These are phyloP conservation scores for Ormia ochracea DNA, from an alignment of 2,888 invertebrate genomes.

Conservation along the genomic window DNA sequence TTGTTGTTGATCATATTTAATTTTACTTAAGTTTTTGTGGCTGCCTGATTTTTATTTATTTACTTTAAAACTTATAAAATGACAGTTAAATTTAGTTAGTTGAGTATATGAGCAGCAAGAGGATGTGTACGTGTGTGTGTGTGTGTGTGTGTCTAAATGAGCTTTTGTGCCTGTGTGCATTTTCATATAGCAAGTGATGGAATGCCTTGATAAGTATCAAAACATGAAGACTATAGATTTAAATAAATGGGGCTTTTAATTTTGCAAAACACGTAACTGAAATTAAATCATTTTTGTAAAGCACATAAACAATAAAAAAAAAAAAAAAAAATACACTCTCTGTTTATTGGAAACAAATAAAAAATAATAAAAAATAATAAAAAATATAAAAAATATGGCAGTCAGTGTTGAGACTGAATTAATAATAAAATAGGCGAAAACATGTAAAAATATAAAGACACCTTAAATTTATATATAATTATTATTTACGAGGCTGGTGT, in stretches of 20 bases:
- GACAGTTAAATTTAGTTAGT: background rate
- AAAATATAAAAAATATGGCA: constrained; percentile 48
- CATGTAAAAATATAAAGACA: background rate
- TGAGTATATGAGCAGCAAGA: background rate
- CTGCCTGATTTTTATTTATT: background rate
- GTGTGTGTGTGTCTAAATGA: background rate
- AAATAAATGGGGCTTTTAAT: constrained; percentile 54
- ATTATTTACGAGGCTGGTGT: background rate
- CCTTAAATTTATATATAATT: background rate
- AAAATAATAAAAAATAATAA: background rate
- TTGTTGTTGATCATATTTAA: constrained; percentile 51
- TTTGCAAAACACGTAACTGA: constrained; percentile 66
- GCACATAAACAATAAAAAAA: constrained; percentile 63
- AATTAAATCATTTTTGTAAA: constrained; percentile 67
- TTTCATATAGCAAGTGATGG: constrained; percentile 46
- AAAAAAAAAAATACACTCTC: constrained; percentile 52
- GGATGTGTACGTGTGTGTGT: background rate
- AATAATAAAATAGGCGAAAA: constrained; percentile 6
- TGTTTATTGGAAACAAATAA: constrained; percentile 3
- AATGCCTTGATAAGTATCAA: constrained; percentile 50
- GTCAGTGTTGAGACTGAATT: background rate
- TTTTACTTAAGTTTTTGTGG: constrained; percentile 1
- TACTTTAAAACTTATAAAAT: constrained; percentile 10
- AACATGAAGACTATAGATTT: constrained; percentile 43
- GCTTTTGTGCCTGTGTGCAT: background rate